Conservation (phyloP, 2,888 invertebrate genomes). For the Saturnia pavonia region DNA sequence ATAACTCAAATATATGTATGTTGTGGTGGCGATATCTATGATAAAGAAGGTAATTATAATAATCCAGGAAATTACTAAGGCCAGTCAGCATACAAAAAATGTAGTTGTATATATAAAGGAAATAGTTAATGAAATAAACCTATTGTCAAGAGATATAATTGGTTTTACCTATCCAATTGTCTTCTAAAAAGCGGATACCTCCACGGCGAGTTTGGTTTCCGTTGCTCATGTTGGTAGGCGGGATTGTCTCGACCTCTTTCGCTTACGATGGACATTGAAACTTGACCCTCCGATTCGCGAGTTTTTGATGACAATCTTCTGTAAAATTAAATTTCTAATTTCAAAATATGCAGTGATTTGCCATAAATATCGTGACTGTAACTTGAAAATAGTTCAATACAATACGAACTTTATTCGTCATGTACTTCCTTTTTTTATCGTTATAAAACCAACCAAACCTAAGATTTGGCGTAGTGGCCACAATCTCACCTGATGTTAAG, state of each 20-base stretch:
- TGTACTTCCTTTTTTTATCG: neutral
- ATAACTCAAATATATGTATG: too few species aligned
- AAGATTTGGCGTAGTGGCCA: too few species aligned
- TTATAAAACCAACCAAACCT: neutral
- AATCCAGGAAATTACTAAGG: neutral
- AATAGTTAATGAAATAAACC: too few species aligned
- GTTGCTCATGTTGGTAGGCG: conserved; percentile 83
- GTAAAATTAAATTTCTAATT: conserved; percentile 28
- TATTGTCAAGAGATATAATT: too few species aligned
- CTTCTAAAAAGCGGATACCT: conserved; percentile 84
- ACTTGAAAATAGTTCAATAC: neutral
- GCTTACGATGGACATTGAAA: conserved; percentile 69
- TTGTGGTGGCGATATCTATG: too few species aligned
- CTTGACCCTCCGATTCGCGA: conserved; percentile 76
- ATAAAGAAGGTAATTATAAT: neutral
- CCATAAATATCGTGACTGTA: neutral
- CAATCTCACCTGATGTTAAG: too few species aligned
- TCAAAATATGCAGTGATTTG: neutral
- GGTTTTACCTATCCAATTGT: conserved; percentile 70
- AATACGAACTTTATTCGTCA: neutral
- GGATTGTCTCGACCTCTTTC: conserved; percentile 85
- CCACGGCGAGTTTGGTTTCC: conserved; percentile 88
- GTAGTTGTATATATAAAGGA: too few species aligned
- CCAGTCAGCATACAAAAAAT: neutral
- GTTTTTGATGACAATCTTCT: conserved; percentile 88